A percentile compares a stretch with the other conserved stretches of the same genome.
phyloP scores from a whole-genome alignment of 2,113 vertebrate species.

The Chaenocephalus aceratus region DNA sequence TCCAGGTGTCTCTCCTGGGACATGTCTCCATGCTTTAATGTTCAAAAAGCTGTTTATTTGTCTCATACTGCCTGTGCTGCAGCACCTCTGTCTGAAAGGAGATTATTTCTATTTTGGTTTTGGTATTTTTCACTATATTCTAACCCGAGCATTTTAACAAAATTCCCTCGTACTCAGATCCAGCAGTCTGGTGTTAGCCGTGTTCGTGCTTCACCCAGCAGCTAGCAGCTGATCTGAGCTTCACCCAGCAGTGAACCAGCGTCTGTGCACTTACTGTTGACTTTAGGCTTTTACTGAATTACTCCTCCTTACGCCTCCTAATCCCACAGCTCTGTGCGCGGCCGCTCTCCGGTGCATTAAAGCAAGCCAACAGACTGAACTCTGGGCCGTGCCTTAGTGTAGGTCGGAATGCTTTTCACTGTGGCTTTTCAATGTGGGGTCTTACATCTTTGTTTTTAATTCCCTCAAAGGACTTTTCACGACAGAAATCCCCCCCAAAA shows the following conservation, averaged over 20 bases:
- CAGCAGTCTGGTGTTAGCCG: background rate
- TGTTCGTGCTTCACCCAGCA: background rate
- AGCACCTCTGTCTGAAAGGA: too few relatives aligned
- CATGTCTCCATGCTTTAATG: too few relatives aligned
- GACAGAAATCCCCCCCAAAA: background rate
- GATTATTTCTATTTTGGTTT: too few relatives aligned
- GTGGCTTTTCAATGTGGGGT: constrained; percentile 8
- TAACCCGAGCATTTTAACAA: background rate
- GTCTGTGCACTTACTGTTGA: constrained; percentile 60
- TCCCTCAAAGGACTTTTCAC: constrained; percentile 11
- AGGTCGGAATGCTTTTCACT: constrained; percentile 20
- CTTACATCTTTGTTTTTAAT: background rate
- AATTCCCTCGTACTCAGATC: too few relatives aligned
- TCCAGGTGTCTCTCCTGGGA: too few relatives aligned
- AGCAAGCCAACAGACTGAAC: constrained; percentile 22
- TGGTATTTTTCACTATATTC: background rate
- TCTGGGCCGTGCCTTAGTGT: background rate
- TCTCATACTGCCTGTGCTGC: too few relatives aligned
- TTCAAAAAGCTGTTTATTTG: too few relatives aligned
- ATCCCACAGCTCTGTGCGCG: constrained; percentile 35
- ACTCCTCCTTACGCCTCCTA: constrained; percentile 51
- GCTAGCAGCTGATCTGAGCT: constrained; percentile 23
- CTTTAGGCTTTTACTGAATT: constrained; percentile 56
- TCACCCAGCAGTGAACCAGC: constrained; percentile 13
- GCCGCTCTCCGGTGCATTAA: constrained; percentile 6